These are phyloP conservation scores for Sebastiscus albofasciatus DNA, from an alignment of 2,797 vertebrate species.

Conservation along the genomic window DNA sequence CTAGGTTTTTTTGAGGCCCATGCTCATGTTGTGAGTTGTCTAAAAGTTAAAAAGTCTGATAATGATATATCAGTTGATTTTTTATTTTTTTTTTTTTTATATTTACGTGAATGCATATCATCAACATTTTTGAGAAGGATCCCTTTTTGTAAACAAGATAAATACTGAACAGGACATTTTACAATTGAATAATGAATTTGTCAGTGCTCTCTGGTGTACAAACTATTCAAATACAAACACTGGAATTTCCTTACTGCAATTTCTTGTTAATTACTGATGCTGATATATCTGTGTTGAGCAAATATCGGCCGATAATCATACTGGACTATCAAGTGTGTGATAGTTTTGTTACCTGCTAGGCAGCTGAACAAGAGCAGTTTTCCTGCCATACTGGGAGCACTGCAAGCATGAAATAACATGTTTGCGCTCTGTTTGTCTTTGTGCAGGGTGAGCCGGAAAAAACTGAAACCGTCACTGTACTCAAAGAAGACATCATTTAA, in stretches of 20 bases:
- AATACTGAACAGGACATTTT: neutral
- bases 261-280: too few species aligned
- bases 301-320: neutral
- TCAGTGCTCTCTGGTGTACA: neutral
- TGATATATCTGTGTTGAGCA: too few species aligned
- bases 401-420: neutral
- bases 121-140: neutral
- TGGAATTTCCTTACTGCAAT: too few species aligned
- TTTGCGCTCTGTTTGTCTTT: conserved; percentile 6
- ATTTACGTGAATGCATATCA: neutral
- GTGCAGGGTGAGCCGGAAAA: rapidly evolving
- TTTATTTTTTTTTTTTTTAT: too few species aligned
- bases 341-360: neutral
- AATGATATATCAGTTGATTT: neutral
- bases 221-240: neutral
- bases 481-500: neutral
- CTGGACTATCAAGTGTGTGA: neutral
- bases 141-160: neutral
- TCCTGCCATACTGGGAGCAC: neutral
- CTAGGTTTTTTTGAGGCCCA: neutral
- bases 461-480: rapidly evolving
- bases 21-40: neutral
- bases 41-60: neutral
- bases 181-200: neutral
- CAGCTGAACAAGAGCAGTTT: neutral